Conservation (phyloP, 2,888 invertebrate species). For the Luffia ferchaultella region DNA sequence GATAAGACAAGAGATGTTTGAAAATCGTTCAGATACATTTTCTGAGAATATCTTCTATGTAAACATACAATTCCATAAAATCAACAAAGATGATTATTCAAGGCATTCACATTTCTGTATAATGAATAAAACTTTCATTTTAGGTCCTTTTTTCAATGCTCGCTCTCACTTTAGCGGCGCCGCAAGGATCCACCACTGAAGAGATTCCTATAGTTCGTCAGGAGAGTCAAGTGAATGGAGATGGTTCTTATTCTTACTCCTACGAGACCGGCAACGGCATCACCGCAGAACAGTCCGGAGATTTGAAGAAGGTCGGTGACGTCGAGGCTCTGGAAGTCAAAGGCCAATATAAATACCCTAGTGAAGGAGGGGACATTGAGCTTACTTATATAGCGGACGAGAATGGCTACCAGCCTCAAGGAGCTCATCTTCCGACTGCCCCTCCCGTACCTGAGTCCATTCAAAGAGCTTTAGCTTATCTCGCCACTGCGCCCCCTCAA, state of each 20-base stretch:
- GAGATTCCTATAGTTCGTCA: conserved; percentile 65
- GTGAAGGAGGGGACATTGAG: conserved; percentile 69
- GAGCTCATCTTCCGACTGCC: conserved; percentile 69
- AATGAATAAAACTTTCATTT: conserved; percentile 16
- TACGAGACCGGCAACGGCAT: conserved; percentile 76
- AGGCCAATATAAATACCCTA: conserved; percentile 72
- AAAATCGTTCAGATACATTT: too few relatives aligned
- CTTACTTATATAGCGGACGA: conserved; percentile 75
- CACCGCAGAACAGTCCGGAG: conserved; percentile 66
- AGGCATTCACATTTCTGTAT: not conserved
- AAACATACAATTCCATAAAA: too few relatives aligned
- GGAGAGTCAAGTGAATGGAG: conserved; percentile 64
- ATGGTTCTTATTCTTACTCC: conserved; percentile 68
- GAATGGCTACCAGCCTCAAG: conserved; percentile 73
- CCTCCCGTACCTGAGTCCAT: conserved; percentile 78
- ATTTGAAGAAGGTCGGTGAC: conserved; percentile 66
- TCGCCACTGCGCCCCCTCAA: conserved; percentile 69
- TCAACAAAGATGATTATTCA: not conserved
- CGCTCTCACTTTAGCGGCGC: conserved; percentile 37
- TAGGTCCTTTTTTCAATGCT: conserved; percentile 47
- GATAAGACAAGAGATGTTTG: too few relatives aligned
- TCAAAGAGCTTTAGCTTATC: conserved; percentile 70
- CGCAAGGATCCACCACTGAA: conserved; percentile 41
- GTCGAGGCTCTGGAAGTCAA: conserved; percentile 65
- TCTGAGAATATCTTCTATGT: too few relatives aligned